Percentiles rank a stretch among this genome's conserved stretches.
phyloP scores from a whole-genome alignment of 2,113 vertebrate species.

The Spermophilus dauricus region DNA sequence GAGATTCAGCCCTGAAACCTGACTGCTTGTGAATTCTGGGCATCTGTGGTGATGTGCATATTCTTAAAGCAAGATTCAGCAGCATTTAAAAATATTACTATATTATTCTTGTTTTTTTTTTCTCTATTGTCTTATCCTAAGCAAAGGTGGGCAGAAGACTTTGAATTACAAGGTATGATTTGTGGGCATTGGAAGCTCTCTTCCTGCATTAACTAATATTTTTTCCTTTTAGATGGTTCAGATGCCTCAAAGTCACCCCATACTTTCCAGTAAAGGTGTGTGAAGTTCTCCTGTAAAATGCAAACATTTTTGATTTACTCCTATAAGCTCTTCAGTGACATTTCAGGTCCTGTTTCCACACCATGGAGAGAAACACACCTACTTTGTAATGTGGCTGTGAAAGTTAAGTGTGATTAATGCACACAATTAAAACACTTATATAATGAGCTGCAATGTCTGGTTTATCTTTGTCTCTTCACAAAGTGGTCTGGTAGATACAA shows the following conservation, averaged over 20 bases:
- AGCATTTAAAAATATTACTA: neutral
- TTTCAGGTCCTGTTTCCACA: neutral
- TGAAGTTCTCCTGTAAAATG: neutral
- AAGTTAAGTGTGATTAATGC: slow-evolving; percentile 1
- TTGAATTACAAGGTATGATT: neutral
- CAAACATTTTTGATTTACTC: neutral
- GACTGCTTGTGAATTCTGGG: neutral
- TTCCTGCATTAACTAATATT: neutral
- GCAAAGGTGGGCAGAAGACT: neutral
- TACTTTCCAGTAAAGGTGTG: slow-evolving; percentile 33
- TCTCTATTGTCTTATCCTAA: slow-evolving; percentile 15
- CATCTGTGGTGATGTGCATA: neutral
- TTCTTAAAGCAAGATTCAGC: slow-evolving; percentile 2
- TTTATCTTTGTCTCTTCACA: slow-evolving; percentile 20
- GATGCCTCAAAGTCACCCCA: neutral
- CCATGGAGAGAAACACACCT: neutral
- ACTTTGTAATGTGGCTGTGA: neutral
- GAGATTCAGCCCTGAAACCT: neutral
- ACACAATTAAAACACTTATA: neutral
- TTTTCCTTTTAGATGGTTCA: neutral
- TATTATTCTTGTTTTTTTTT: neutral
- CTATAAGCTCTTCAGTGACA: slow-evolving; percentile 1
- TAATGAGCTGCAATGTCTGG: neutral
- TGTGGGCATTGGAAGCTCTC: neutral
- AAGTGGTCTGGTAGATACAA: neutral